These are phyloP conservation scores for Dynastes hyllus DNA, from an alignment of 2,888 invertebrate species.

Conservation along the genomic window DNA sequence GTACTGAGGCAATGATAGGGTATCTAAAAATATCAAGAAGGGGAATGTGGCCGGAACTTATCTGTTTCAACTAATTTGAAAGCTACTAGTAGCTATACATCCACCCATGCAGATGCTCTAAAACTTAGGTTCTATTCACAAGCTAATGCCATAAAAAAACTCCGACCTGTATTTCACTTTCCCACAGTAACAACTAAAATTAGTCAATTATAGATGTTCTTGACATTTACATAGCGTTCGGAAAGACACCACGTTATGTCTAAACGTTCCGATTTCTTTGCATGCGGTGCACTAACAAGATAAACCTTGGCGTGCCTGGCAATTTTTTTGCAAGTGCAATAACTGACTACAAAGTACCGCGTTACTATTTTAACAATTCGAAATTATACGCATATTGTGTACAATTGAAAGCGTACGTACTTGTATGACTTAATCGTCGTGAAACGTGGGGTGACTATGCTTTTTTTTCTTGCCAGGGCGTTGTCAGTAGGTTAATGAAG, in stretches of 20 bases:
- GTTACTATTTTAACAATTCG: too few relatives aligned
- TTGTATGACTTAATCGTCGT: neutral
- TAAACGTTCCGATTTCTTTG: neutral
- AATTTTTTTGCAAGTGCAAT: neutral
- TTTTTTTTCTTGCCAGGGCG: conserved; percentile 17
- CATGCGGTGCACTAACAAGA: neutral
- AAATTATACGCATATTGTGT: neutral
- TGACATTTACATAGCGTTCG: conserved; percentile 2
- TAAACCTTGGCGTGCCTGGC: conserved; percentile 8
- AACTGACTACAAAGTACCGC: too few relatives aligned
- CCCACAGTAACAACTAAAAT: conserved; percentile 4
- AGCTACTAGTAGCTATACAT: too few relatives aligned
- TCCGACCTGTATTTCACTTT: too few relatives aligned
- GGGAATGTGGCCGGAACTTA: too few relatives aligned
- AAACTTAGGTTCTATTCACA: neutral
- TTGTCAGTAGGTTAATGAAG: conserved; percentile 39
- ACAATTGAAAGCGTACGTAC: neutral
- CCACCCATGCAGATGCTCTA: too few relatives aligned
- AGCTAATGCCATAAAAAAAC: neutral
- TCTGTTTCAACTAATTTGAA: too few relatives aligned
- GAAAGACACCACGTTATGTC: neutral
- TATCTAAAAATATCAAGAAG: too few relatives aligned
- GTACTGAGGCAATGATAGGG: too few relatives aligned
- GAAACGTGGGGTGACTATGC: conserved; percentile 24
- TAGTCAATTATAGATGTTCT: conserved; percentile 2